Conservation (phyloP, 2,797 vertebrate species). For the Podarcis lilfordi region DNA sequence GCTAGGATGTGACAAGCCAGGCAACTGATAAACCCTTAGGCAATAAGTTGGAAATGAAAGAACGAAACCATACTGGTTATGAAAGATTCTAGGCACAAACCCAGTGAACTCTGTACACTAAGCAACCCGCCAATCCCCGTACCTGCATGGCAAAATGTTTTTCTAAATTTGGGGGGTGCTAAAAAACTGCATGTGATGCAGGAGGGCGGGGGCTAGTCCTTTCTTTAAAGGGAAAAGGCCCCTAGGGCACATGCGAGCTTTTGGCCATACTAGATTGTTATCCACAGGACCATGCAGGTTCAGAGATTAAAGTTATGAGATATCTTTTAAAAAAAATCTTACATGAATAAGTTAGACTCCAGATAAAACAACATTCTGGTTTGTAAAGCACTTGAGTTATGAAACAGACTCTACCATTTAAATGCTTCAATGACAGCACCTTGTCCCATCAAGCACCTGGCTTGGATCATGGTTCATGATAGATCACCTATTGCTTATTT, state of each 20-base stretch:
- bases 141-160: background rate
- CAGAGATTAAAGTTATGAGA: background rate
- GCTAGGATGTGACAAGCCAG: background rate
- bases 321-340: background rate
- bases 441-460: too few relatives aligned
- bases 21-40: background rate
- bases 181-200: background rate
- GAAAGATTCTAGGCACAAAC: background rate
- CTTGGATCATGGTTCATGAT: background rate
- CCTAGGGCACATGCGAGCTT: background rate
- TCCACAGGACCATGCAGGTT: background rate
- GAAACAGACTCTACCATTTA: background rate
- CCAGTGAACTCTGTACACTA: background rate
- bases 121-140: background rate
- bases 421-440: background rate
- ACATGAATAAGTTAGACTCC: background rate
- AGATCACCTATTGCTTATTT: background rate
- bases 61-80: background rate
- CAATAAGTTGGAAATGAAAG: background rate
- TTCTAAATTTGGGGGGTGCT: background rate
- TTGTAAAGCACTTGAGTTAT: background rate
- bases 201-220: too few relatives aligned
- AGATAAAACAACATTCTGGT: background rate
- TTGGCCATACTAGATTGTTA: background rate
- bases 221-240: background rate